These are phyloP conservation scores for Nannoperca australis DNA, from an alignment of 2,797 vertebrate species.

Conservation along the genomic window DNA sequence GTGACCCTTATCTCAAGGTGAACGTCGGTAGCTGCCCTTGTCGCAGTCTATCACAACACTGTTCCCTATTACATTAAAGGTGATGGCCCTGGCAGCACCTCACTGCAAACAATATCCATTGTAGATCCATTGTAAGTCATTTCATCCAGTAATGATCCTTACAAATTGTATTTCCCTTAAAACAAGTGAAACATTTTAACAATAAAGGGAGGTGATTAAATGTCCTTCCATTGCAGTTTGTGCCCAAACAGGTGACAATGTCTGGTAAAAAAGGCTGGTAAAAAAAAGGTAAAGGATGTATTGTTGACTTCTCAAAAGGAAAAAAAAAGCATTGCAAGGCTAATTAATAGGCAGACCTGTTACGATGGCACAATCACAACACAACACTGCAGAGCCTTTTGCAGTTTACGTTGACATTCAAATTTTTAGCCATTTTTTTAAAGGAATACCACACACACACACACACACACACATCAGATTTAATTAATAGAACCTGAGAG, in stretches of 20 bases:
- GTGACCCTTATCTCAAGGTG: constrained; percentile 84
- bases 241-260: not conserved
- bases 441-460: not conserved
- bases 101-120: constrained; percentile 59
- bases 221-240: constrained; percentile 17
- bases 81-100: constrained; percentile 60
- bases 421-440: constrained; percentile 8
- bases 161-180: constrained; percentile 48
- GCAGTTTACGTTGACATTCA: constrained; percentile 22
- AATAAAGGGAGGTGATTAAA: constrained; percentile 26
- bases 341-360: constrained; percentile 30
- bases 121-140: constrained; percentile 49
- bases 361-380: constrained; percentile 5
- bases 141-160: constrained; percentile 48
- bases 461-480: constrained; percentile 3
- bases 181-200: constrained; percentile 39
- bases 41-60: constrained; percentile 74
- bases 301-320: constrained; percentile 17
- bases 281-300: too few relatives aligned
- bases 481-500: constrained; percentile 34
- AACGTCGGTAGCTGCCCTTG: constrained; percentile 71
- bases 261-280: not conserved
- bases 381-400: constrained; percentile 1
- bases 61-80: constrained; percentile 69
- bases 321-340: constrained; percentile 5